phyloP scores from a whole-genome alignment of 1,140 invertebrate species.

The Diachasmimorpha longicaudata region DNA sequence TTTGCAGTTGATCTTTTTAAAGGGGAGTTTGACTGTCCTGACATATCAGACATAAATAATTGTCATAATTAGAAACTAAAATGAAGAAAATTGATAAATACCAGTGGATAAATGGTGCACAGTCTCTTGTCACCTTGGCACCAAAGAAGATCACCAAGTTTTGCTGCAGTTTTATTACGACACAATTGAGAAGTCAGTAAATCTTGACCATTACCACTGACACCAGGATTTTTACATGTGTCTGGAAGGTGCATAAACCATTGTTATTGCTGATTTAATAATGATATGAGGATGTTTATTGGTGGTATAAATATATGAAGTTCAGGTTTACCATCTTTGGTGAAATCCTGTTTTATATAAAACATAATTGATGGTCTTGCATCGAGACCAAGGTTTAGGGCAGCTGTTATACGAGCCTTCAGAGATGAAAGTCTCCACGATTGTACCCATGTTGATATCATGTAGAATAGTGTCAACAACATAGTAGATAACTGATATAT shows the following conservation, averaged over 20 bases:
- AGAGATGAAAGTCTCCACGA: slow-evolving; percentile 69
- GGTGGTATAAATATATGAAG: slow-evolving; percentile 22
- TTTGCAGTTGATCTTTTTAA: too few relatives aligned
- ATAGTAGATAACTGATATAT: slow-evolving; percentile 44
- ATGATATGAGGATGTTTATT: not conserved
- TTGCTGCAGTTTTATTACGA: slow-evolving; percentile 60
- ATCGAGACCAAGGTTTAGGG: slow-evolving; percentile 39
- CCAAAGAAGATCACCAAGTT: slow-evolving; percentile 66
- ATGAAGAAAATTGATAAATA: slow-evolving; percentile 41
- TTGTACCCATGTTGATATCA: slow-evolving; percentile 72
- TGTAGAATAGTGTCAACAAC: slow-evolving; percentile 72
- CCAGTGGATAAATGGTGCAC: slow-evolving; percentile 64
- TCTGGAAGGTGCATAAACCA: slow-evolving; percentile 36
- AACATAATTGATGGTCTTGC: slow-evolving; percentile 51
- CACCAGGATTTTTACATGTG: slow-evolving; percentile 30
- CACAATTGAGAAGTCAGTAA: slow-evolving; percentile 63
- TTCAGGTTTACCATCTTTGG: slow-evolving; percentile 49
- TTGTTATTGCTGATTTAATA: not conserved
- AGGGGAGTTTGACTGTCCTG: not conserved
- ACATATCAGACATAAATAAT: not conserved
- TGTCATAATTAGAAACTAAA: slow-evolving; percentile 41
- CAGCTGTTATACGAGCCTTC: slow-evolving; percentile 45
- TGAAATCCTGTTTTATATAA: slow-evolving; percentile 50
- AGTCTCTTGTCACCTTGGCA: slow-evolving; percentile 60
- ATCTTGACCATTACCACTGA: slow-evolving; percentile 32